Base-by-base conservation (phyloP, 1,140 invertebrate genomes). In the Bombus consobrinus region DNA sequence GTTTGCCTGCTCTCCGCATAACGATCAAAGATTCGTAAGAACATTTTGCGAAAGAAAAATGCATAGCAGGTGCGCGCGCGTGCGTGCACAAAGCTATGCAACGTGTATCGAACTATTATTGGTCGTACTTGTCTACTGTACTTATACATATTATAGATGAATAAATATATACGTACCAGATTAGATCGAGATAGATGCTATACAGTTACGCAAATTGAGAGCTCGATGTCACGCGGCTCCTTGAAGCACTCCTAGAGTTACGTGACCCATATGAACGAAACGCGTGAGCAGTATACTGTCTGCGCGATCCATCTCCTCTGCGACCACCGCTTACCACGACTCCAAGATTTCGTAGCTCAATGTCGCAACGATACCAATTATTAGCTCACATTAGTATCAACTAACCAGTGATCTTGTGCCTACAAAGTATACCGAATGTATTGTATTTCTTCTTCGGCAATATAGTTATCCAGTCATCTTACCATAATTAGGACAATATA, bases 211-310 rank as follows among this genome's bases (percentile, higher is more conserved):
- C 62, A 87, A 82, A 85, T 72, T 15, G 57, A 71, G 28, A 78
- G 80, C 75, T 85, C 77, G 73, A 75, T 74, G 86, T 83, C 57
- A 68, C 59, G 57, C 68, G 47, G 66, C 80, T 91, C 87, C 91
- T 92, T 89, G 85, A 82, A 73, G 76, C 79, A 87, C 91, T 89
- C 88, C 90, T 91, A 81, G 86, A 90, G n/a, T 92, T 92, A 91
- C 90, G 82, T 88, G 91, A 91, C 85, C 88, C 79, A 89, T 15
- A 92, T 89, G 72, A 88, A 87, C 78, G 73, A 80, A 83, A 64
- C 71, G 73, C 76, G 69, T 39, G 57, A 57, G 47, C n/a, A n/a
- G 74, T 76, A 83, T 69, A 77, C 68, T 73, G 81, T 68, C 43
- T 80, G 81, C 43, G 66, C 39, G 73, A 83, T 87, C 68, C 53